Base-by-base conservation (phyloP, 2,113 vertebrate genomes). In the Vidua chalybeata region DNA sequence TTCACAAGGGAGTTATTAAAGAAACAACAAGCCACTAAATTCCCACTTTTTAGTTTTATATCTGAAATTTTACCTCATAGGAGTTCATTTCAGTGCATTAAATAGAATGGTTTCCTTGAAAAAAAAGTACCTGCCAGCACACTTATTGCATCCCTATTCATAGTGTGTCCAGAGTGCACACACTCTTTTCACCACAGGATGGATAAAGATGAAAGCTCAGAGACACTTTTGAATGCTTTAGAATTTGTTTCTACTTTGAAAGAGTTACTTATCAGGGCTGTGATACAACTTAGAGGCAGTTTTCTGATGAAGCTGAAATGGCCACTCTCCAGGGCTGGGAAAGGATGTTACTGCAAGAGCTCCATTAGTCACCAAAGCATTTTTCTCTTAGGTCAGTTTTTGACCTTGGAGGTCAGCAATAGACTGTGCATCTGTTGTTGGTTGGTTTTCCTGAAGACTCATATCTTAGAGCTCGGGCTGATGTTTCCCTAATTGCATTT, bases 281-380 rank as follows among this genome's bases (percentile, higher is more conserved):
- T 4, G 14, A 49, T 37, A 58, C 30, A 87, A 46, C 52, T 78
- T 54, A 56, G 89, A 91, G 52, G 31, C 41, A 76, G 23, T 58
- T 94, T 87, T 96, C 74, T 73, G 73, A 79, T 5, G 10, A 79
- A 85, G 59, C 43, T 94, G 67, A 66, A 84, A 76, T 6, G 14
- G 46, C 26, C 55, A 8, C 54, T 90, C 67, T 85, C 78, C 46
- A 28, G 33, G 77, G 31, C 74, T 83, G 71, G 35, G 71, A 93
- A 83, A 96, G 71, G 78, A 94, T 83, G 67, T 94, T 80, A 58
- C 48, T 9, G 13, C 37, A 95, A 95, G 58, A 33, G 14, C 41
- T 90, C 39, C 64, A 84, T 93, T 94, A 96, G 85, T 93, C 92
- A 95, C 67, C 62, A 66, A 85, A 80, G 82, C 13, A 5, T 91